Evolutionary conservation across 2,888 invertebrate species (phyloP).

Genomic region (Smittia sp.): DNA sequence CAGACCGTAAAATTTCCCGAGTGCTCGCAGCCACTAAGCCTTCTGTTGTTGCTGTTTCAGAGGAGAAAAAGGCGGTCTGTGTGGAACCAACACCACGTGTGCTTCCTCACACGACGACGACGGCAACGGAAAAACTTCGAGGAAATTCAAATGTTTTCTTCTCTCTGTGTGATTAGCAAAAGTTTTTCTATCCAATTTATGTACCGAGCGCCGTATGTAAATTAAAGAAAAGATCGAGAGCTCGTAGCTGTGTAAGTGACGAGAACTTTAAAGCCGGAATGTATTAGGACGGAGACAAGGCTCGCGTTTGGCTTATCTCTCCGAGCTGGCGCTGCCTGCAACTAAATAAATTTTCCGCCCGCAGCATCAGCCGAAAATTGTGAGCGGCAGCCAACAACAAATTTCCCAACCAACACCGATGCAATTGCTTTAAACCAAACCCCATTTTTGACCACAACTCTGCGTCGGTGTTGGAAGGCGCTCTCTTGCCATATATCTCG

Average conservation of each 20-base stretch:
- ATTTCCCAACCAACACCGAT: conserved; percentile 22
- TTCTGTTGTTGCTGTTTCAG: conserved; percentile 1
- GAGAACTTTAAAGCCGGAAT: background rate
- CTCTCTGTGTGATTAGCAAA: background rate
- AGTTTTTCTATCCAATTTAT: background rate
- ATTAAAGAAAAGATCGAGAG: background rate
- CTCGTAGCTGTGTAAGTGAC: background rate
- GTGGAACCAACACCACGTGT: conserved; percentile 40
- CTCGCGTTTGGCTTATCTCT: conserved; percentile 6
- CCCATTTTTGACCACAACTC: conserved; percentile 43
- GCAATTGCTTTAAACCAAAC: conserved; percentile 42
- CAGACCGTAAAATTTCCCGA: conserved; percentile 7
- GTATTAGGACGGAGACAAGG: background rate
- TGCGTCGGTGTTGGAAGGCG: conserved; percentile 35
- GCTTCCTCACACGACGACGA: conserved; percentile 12
- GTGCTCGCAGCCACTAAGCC: conserved; percentile 12
- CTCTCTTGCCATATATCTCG: conserved; percentile 31
- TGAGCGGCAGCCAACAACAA: background rate
- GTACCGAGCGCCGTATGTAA: background rate
- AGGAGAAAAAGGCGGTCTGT: conserved; percentile 37
- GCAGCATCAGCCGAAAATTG: background rate
- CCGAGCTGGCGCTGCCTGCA: background rate
- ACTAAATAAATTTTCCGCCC: conserved; percentile 18
- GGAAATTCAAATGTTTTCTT: conserved; percentile 4
- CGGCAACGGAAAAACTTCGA: background rate